Evolutionary conservation across 2,888 invertebrate genomes (phyloP).

Genomic region (Melolontha melolontha): DNA sequence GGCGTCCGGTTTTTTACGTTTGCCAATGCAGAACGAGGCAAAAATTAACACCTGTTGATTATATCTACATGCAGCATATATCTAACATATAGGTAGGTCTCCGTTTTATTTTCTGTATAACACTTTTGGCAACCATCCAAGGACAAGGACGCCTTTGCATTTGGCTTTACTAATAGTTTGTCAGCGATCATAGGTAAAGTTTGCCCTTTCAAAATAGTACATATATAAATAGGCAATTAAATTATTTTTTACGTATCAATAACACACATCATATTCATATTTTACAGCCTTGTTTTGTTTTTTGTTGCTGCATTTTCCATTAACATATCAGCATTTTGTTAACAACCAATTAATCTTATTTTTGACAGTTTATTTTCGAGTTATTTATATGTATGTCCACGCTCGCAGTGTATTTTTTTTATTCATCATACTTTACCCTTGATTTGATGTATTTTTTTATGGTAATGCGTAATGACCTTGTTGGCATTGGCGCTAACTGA

Average conservation of each 20-base stretch:
- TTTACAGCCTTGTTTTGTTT: no score
- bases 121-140: conserved; percentile 24
- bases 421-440: not conserved
- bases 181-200: no score
- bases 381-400: no score
- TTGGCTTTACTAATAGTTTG: conserved; percentile 29
- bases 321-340: no score
- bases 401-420: not conserved
- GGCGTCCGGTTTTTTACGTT: conserved; percentile 12
- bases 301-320: no score
- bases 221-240: no score
- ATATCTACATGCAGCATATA: not conserved
- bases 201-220: no score
- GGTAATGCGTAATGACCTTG: conserved; percentile 13
- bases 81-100: not conserved
- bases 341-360: no score
- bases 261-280: no score
- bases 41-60: conserved; percentile 36
- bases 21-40: not conserved
- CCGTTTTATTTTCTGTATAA: not conserved
- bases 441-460: conserved; percentile 17
- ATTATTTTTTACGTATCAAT: no score
- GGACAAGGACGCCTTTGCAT: conserved; percentile 53
- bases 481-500: not conserved
- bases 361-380: no score